Evolutionary conservation across 92 coral and sea anemone genomes (phyloP), one percentile per base, ranked within the genome.

Genomic region (Phenganax stokvisi): DNA sequence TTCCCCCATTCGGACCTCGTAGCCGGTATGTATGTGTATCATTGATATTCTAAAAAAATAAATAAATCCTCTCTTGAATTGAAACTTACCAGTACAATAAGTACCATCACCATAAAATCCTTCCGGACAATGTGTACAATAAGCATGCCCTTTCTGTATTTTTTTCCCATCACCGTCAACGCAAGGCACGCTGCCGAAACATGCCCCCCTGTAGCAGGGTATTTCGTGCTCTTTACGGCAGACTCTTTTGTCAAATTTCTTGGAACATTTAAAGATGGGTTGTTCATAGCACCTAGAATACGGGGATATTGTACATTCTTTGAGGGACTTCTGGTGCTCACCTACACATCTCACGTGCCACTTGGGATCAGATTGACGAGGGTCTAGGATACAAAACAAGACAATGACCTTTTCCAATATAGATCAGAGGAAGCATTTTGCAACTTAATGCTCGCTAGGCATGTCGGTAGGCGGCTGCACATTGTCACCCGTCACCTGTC

Each of bases 91-190:
- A 88, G 92, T 80, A 77, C 98, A 94, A 15, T 77, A 76, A 37
- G 65, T 79, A 3, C 98, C 98, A 55, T 94, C 94, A 0, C 98
- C 98, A 20, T 86, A 69, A 17, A 78, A 86, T 12, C 88, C 83
- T 47, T 71, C 84, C 12, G 97, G 96, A 47, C 98, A 94, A 67
- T 89, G 87, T 28, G 87, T 57, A 85, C 98, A 94, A 30, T 90
- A 88, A 0, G 97, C 88, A 59, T 12, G 65, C 5, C 72, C 72
- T 44, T 61, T 78, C n/a, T 71, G 57, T 12, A 78, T 62, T 6
- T 37, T 12, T 4, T n/a, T 61, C 12, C 60, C 82, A 52, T 78
- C 82, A 3, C 82, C 82, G 51, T 60, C 44, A 11, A 78, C 72
- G 57, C 82, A 78, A 15, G 71, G 15, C 3, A 55, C 56, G 3